phyloP scores from a whole-genome alignment of 1,140 invertebrate species.

The Drosophila leontia region DNA sequence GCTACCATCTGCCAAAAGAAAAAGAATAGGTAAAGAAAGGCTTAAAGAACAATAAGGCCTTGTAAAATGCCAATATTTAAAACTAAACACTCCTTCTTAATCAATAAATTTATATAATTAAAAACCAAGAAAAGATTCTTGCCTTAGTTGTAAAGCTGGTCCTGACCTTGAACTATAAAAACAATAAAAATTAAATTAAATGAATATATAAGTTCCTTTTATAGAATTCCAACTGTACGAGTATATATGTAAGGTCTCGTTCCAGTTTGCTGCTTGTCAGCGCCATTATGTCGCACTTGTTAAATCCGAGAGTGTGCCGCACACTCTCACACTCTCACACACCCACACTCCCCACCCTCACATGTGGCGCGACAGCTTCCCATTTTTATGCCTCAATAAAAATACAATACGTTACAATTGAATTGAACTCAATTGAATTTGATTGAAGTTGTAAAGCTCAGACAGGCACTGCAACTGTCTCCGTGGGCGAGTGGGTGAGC shows the following conservation, averaged over 20 bases:
- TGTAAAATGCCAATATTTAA: background rate
- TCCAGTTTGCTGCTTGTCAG: constrained; percentile 65
- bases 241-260: constrained; percentile 13
- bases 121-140: no score
- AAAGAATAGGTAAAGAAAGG: background rate
- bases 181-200: background rate
- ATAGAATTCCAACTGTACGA: background rate
- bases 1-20: background rate
- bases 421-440: constrained; percentile 84
- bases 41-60: background rate
- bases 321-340: constrained; percentile 19
- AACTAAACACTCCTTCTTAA: no score
- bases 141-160: background rate
- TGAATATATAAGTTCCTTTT: background rate
- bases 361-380: constrained; percentile 51
- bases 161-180: background rate
- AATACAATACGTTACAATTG: constrained; percentile 84
- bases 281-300: constrained; percentile 81
- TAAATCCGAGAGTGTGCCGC: constrained; percentile 60
- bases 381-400: constrained; percentile 82
- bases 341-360: constrained; percentile 3
- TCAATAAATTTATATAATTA: background rate
- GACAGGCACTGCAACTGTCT: constrained; percentile 54
- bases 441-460: constrained; percentile 83
- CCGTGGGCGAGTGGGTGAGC: constrained; percentile 15